phyloP scores from a whole-genome alignment of 2,888 invertebrate species.

The Candidula unifasciata region DNA sequence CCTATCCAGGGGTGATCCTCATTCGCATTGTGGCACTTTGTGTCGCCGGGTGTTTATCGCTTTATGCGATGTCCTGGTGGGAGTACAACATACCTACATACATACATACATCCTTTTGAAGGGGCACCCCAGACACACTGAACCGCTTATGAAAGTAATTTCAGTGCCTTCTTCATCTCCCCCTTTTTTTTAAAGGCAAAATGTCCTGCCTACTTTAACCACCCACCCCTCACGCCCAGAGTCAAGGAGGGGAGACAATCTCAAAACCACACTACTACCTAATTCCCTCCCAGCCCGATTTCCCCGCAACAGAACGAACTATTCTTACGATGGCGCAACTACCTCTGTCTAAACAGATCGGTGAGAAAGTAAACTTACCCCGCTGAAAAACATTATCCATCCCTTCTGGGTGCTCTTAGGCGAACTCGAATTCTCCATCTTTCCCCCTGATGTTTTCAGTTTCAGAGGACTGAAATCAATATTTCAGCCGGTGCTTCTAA shows the following conservation, averaged over 20 bases:
- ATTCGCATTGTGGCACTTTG: too few species aligned
- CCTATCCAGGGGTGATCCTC: too few species aligned
- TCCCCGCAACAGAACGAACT: neutral
- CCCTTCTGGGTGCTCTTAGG: neutral
- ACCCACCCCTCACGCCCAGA: neutral
- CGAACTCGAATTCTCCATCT: neutral
- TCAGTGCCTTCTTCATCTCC: too few species aligned
- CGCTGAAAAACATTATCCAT: neutral
- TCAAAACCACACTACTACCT: neutral
- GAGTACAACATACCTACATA: too few species aligned
- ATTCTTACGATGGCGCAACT: neutral
- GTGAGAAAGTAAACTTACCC: conserved; percentile 13
- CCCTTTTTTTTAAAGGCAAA: too few species aligned
- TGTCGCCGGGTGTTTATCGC: too few species aligned
- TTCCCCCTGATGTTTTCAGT: neutral
- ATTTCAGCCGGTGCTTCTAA: conserved; percentile 34
- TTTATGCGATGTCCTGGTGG: too few species aligned
- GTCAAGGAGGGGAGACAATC: neutral
- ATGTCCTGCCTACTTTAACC: too few species aligned
- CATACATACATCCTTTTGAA: too few species aligned
- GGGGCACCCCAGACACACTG: too few species aligned
- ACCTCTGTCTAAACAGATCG: conserved; percentile 4
- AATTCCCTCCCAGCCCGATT: neutral
- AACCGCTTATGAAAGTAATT: too few species aligned
- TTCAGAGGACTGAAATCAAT: conserved; percentile 28